Evolutionary conservation across 1,140 invertebrate species (phyloP), one percentile per base, ranked within the genome.

Genomic region (Musca domestica): DNA sequence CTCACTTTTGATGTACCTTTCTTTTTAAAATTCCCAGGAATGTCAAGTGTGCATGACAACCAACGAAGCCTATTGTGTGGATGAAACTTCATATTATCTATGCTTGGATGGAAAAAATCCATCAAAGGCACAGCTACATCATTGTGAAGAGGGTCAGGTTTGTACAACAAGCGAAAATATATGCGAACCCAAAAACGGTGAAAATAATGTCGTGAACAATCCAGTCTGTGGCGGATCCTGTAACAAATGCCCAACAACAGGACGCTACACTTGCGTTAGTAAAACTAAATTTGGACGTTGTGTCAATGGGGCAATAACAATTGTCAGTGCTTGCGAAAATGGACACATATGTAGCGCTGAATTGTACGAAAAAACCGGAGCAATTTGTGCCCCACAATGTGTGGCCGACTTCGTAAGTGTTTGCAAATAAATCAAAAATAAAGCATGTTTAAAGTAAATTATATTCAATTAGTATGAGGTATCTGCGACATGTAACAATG

Each of bases 321-420:
- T 54, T 20, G 20, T 22, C 3, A 23, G 51, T 10, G 12, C 51
- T 23, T 54, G 51, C 19, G 20, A 22, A 54, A 23, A 14, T 6
- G 51, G 22, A 20, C 19, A 17, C 14, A 5, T 54, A 7, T 54
- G 51, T 23, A 54, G 20, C 23, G 14, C 20, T 9, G 51, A 54
- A 7, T 20, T 54, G 51, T 54, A 20, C 12, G 20, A 9, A 54
- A 23, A 22, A 51, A 19, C 49, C 14, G 51, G 51, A 54, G 10
- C 20, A 54, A 54, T 54, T 22, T 54, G 51, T 23, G 19, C 51
- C 20, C 51, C 51, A 54, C 20, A 17, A 54, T 54, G 51, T 54
- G 51, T 54, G 14, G 7, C 19, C 3, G 51, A 54, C 12, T 54
- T 54, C 19, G 51, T 54, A 54, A 54, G 51, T 54, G 7, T 7